phyloP scores from a whole-genome alignment of 2,888 invertebrate genomes.

The Phaonia tiefii region DNA sequence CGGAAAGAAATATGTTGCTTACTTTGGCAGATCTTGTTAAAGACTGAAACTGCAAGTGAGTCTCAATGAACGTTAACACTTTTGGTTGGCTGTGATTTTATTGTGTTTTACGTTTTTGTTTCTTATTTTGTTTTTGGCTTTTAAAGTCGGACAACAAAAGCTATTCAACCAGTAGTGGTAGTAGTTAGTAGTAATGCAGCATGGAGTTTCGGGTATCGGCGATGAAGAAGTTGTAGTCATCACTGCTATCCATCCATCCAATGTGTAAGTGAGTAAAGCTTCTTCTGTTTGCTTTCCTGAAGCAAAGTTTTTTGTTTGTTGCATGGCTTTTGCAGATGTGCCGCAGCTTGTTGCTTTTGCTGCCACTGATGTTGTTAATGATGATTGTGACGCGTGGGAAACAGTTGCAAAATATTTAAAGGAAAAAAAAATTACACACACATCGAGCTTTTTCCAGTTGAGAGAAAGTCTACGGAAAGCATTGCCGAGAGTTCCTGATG shows the following conservation, averaged over 20 bases:
- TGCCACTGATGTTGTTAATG: slow-evolving; percentile 6
- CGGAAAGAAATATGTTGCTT: slow-evolving; percentile 44
- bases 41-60: slow-evolving; percentile 61
- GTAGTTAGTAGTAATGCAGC: neutral
- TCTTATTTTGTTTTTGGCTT: slow-evolving; percentile 11
- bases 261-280: too few relatives aligned
- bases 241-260: neutral
- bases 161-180: slow-evolving; percentile 35
- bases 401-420: slow-evolving; percentile 22
- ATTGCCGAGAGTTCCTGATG: slow-evolving; percentile 11
- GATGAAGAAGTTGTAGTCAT: too few relatives aligned
- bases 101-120: neutral
- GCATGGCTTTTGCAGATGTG: slow-evolving; percentile 18
- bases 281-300: slow-evolving; percentile 26
- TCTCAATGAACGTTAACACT: slow-evolving; percentile 57
- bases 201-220: too few relatives aligned
- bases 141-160: slow-evolving; percentile 46
- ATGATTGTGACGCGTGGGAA: slow-evolving; percentile 29
- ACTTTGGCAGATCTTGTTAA: slow-evolving; percentile 51
- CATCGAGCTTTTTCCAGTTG: slow-evolving; percentile 17
- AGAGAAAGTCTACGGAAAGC: slow-evolving; percentile 24
- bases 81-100: slow-evolving; percentile 26
- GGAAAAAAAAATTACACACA: neutral
- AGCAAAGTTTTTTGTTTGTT: slow-evolving; percentile 4
- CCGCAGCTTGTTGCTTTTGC: slow-evolving; percentile 49